These are phyloP conservation scores for Oceanodroma leucorhoa DNA, from an alignment of 2,797 vertebrate species.

Conservation along the genomic window DNA sequence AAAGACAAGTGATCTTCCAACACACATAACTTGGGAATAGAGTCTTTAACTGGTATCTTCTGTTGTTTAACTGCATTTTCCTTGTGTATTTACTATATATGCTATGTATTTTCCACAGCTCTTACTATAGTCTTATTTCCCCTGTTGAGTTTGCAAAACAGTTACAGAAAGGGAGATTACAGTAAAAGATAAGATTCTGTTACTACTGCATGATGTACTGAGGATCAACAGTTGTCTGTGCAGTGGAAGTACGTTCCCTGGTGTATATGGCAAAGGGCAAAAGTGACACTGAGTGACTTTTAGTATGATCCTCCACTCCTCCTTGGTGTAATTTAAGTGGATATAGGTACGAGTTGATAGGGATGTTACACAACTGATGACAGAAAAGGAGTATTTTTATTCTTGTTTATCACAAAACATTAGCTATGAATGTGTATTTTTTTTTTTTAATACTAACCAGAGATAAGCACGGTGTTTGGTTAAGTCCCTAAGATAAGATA, in stretches of 20 bases:
- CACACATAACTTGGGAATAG: accelerated
- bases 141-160: neutral
- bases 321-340: neutral
- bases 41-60: neutral
- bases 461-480: neutral
- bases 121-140: neutral
- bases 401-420: neutral
- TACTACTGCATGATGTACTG: neutral
- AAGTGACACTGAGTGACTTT: neutral
- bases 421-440: neutral
- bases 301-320: neutral
- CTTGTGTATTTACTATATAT: accelerated
- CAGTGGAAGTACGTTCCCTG: accelerated
- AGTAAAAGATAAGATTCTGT: neutral
- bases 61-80: neutral
- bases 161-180: neutral
- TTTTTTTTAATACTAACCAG: neutral
- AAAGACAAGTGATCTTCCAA: neutral
- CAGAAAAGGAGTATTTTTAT: neutral
- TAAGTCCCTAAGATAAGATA: neutral
- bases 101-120: neutral
- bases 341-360: neutral
- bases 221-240: neutral
- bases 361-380: neutral
- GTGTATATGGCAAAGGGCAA: neutral